Conservation (phyloP, 2,797 vertebrate species). For the Arremon aurantiirostris region DNA sequence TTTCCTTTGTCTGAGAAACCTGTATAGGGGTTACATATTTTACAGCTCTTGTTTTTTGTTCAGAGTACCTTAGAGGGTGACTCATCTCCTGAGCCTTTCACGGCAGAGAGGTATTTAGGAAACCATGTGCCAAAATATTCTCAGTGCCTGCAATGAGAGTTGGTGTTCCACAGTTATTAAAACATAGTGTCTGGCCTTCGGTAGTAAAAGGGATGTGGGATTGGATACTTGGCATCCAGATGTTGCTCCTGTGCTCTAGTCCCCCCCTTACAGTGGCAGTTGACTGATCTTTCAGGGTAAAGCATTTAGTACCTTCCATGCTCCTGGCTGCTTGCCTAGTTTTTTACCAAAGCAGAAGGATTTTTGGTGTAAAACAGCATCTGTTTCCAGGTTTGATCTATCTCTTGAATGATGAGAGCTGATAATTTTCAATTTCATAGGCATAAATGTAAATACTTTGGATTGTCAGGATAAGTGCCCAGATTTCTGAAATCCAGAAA, state of each 20-base stretch:
- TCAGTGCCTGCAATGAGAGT: neutral
- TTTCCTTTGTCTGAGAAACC: neutral
- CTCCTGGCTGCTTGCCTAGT: neutral
- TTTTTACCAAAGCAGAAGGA: neutral
- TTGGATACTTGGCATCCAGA: neutral
- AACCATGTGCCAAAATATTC: neutral
- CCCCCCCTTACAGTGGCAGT: neutral
- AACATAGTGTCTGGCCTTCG: neutral
- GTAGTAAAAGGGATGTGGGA: neutral
- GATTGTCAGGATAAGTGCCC: neutral
- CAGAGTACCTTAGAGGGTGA: neutral
- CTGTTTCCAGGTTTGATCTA: neutral
- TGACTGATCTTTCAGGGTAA: neutral
- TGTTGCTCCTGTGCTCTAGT: neutral
- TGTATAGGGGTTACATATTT: neutral
- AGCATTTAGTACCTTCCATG: neutral
- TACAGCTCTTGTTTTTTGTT: neutral
- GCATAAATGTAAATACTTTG: neutral
- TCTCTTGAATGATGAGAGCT: neutral
- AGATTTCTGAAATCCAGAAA: neutral
- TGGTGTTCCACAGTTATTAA: neutral
- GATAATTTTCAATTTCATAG: neutral
- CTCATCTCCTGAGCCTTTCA: neutral
- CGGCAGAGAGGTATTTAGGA: accelerated
- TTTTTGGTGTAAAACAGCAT: neutral